phyloP scores from a whole-genome alignment of 2,888 invertebrate genomes.

The Drosophila greeni region DNA sequence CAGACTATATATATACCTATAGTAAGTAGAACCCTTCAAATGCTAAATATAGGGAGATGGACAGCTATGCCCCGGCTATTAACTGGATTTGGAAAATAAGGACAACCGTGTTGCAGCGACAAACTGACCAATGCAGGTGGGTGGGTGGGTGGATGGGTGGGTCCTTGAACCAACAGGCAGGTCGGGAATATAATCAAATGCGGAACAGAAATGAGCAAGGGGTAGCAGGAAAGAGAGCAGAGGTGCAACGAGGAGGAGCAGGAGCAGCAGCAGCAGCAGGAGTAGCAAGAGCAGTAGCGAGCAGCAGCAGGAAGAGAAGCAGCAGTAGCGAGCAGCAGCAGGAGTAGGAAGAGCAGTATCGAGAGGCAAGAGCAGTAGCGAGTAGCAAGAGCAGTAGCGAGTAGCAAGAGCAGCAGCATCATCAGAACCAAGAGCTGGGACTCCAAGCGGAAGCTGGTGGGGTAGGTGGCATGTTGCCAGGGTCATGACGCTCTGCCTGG shows the following conservation, averaged over 20 bases:
- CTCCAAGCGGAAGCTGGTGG: not conserved
- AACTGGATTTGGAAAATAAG: conserved; percentile 10
- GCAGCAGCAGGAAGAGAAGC: not conserved
- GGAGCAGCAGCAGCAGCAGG: not conserved
- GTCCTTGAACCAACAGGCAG: not conserved
- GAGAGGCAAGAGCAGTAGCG: no score
- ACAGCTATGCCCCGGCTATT: not conserved
- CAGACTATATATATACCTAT: not conserved
- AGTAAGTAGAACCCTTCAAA: no score
- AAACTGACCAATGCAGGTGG: not conserved
- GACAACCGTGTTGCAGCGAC: conserved; percentile 3
- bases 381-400: not conserved
- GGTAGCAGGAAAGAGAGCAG: not conserved
- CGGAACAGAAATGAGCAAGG: conserved; percentile 1
- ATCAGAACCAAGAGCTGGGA: no score
- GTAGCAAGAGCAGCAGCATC: not conserved
- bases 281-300: no score
- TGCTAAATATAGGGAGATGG: conserved; percentile 2
- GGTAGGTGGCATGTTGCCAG: conserved; percentile 12
- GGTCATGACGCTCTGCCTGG: conserved; percentile 37
- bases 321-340: not conserved
- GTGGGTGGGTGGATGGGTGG: not conserved
- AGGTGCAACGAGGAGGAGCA: not conserved
- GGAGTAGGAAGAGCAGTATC: no score
- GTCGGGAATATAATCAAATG: conserved; percentile 7